These are phyloP conservation scores for Chromoteleia sp. DNA, from an alignment of 2,888 invertebrate genomes.

Conservation along the genomic window DNA sequence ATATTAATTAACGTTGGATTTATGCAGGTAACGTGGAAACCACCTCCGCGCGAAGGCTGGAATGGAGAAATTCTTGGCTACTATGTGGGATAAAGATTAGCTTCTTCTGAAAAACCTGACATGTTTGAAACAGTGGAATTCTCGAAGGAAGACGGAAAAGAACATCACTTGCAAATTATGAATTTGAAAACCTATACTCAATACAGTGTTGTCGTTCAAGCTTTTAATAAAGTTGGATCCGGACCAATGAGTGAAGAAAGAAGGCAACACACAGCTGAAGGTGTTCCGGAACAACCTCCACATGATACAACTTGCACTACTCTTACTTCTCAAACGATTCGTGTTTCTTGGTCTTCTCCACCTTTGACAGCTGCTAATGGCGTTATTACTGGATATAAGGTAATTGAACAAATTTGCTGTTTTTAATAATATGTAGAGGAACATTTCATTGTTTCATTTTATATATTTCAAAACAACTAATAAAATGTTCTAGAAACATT, in stretches of 20 bases:
- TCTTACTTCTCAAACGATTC: slow-evolving; percentile 96
- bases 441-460: no score
- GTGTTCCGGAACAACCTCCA: slow-evolving; percentile 95
- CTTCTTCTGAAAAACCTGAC: slow-evolving; percentile 93
- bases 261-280: slow-evolving; percentile 97
- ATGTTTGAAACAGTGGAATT: slow-evolving; percentile 96
- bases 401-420: slow-evolving; percentile 53
- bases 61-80: slow-evolving; percentile 96
- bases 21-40: slow-evolving; percentile 92
- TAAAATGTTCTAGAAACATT: no score
- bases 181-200: slow-evolving; percentile 96
- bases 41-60: slow-evolving; percentile 95
- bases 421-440: no score
- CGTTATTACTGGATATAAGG: slow-evolving; percentile 97
- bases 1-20: neutral
- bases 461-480: no score
- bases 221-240: slow-evolving; percentile 96
- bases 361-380: slow-evolving; percentile 96
- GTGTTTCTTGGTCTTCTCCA: slow-evolving; percentile 97
- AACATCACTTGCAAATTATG: slow-evolving; percentile 93
- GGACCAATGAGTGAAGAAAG: slow-evolving; percentile 96
- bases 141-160: slow-evolving; percentile 95
- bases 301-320: slow-evolving; percentile 97
- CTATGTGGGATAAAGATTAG: slow-evolving; percentile 95
- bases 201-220: slow-evolving; percentile 97